Evolutionary conservation across 2,113 vertebrate genomes (phyloP).

Genomic region (Sinocyclocheilus grahami): DNA sequence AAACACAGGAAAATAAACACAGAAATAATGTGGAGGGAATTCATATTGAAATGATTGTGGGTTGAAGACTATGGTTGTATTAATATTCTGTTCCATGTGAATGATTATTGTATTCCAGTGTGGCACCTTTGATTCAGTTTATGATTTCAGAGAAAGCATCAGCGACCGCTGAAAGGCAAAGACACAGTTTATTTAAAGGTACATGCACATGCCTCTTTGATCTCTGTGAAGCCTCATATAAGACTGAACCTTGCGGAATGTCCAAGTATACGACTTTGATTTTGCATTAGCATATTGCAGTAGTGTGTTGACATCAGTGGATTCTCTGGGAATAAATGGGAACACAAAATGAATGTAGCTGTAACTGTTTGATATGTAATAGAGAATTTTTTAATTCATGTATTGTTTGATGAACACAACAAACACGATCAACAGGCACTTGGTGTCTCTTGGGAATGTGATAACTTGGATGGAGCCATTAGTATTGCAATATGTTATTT

Average conservation of each 20-base stretch:
- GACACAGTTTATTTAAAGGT: background rate
- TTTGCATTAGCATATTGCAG: conserved; percentile 3
- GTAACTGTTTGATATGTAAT: background rate
- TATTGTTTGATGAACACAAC: background rate
- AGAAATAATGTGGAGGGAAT: too few relatives aligned
- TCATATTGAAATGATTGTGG: background rate
- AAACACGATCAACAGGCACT: background rate
- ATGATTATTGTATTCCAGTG: background rate
- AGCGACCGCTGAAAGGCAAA: background rate
- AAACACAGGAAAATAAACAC: too few relatives aligned
- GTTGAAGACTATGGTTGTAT: background rate
- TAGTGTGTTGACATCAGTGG: background rate
- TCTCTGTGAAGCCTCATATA: background rate
- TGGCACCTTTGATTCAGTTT: background rate
- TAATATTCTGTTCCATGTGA: background rate
- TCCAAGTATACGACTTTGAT: background rate
- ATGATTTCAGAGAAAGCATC: background rate
- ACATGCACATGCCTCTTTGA: background rate
- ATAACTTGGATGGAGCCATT: background rate
- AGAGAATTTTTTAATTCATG: background rate
- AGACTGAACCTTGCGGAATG: background rate
- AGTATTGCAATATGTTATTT: conserved; percentile 8
- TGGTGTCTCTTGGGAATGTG: background rate
- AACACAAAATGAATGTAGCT: background rate
- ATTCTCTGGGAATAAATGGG: background rate